These are phyloP conservation scores for Trissoscelio sp. DNA, from an alignment of 2,888 invertebrate species.

Conservation along the genomic window DNA sequence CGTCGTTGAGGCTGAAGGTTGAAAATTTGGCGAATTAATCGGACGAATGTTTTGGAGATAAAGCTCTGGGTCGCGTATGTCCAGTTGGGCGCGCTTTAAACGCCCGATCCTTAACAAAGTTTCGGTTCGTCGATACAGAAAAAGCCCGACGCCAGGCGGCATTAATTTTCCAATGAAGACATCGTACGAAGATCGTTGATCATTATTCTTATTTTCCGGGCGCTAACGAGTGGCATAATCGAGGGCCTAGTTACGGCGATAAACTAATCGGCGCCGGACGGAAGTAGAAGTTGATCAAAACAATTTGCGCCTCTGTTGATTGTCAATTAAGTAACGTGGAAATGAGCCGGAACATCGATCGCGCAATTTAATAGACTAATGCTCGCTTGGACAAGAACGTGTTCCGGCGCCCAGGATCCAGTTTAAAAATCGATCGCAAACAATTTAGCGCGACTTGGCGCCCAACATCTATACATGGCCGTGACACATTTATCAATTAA, in stretches of 20 bases:
- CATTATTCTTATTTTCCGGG: conserved; percentile 67
- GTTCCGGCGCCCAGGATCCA: conserved; percentile 61
- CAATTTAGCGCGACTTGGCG: conserved; percentile 32
- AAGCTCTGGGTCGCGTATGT: conserved; percentile 43
- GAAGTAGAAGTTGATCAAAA: conserved; percentile 79
- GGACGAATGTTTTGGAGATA: conserved; percentile 16
- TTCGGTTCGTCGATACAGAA: conserved; percentile 10
- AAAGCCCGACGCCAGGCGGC: conserved; percentile 24
- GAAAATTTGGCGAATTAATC: no score
- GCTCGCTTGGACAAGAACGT: conserved; percentile 60
- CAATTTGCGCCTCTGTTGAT: conserved; percentile 78
- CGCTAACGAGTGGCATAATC: conserved; percentile 68
- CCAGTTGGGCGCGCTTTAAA: conserved; percentile 1
- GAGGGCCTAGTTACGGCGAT: conserved; percentile 60
- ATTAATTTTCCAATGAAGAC: conserved; percentile 37
- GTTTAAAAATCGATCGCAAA: conserved; percentile 62
- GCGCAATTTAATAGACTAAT: conserved; percentile 62
- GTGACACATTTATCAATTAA: conserved; percentile 28
- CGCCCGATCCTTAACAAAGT: not conserved
- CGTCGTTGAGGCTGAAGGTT: no score
- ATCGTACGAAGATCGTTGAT: conserved; percentile 53
- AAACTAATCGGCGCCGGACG: conserved; percentile 69
- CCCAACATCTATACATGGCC: conserved; percentile 2
- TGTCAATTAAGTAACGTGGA: conserved; percentile 77
- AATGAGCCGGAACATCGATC: conserved; percentile 73